phyloP scores from a whole-genome alignment of 2,888 invertebrate genomes.

The Odontomyia ornata region DNA sequence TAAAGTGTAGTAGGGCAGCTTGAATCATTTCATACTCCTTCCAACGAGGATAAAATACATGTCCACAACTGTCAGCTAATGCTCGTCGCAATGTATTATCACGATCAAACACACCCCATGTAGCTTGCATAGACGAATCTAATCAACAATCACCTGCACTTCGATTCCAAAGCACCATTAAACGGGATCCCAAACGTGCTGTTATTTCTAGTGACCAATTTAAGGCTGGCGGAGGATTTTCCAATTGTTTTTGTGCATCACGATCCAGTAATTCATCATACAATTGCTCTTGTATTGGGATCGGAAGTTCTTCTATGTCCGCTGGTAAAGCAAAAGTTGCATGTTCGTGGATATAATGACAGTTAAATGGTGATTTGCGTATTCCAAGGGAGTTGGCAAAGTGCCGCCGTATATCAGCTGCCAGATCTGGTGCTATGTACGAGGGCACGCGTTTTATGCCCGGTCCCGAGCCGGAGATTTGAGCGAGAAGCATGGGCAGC shows the following conservation, averaged over 20 bases:
- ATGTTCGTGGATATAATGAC: conserved; percentile 88
- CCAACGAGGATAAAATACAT: conserved; percentile 87
- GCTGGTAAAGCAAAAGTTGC: conserved; percentile 93
- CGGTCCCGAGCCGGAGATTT: conserved; percentile 87
- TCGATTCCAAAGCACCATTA: conserved; percentile 95
- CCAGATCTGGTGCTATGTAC: conserved; percentile 92
- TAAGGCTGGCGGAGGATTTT: conserved; percentile 85
- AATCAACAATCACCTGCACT: conserved; percentile 95
- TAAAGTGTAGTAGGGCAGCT: conserved; percentile 83
- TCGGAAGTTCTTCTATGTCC: conserved; percentile 91
- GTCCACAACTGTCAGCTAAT: conserved; percentile 84
- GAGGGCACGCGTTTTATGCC: conserved; percentile 93
- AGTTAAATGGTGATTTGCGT: conserved; percentile 78
- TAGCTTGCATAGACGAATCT: conserved; percentile 93
- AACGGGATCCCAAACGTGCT: conserved; percentile 80
- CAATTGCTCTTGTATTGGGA: conserved; percentile 88
- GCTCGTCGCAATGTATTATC: conserved; percentile 87
- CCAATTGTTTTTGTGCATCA: conserved; percentile 90
- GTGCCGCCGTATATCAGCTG: conserved; percentile 89
- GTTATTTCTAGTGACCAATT: conserved; percentile 94
- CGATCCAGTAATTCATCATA: conserved; percentile 92
- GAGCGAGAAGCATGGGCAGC: conserved; percentile 83
- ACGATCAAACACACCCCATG: conserved; percentile 95
- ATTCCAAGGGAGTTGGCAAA: conserved; percentile 81
- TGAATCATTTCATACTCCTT: conserved; percentile 87